Evolutionary conservation across 92 coral and sea anemone species (phyloP), one percentile per base, ranked within the genome.

Genomic region (Palythoa caribaeorum): DNA sequence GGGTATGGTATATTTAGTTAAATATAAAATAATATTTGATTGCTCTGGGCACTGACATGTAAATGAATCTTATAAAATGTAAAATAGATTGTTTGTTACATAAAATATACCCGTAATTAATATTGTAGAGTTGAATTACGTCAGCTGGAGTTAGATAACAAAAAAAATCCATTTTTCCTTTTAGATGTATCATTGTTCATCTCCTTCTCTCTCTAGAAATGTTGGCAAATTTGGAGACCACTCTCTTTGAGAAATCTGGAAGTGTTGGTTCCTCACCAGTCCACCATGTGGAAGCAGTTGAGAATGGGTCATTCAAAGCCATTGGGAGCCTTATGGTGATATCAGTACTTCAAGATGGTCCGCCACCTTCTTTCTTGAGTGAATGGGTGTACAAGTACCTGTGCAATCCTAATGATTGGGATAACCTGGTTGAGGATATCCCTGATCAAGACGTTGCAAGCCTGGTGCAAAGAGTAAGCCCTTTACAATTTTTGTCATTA

Each of bases 301-400:
- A 75, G 62, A 75, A 75, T 75, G 79, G 79, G 79, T 48, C 79
- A 13, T 77, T 53, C 81, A 52, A 53, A 52, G 81, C 66, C 65
- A 77, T 52, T 77, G 66, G 63, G 66, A 77, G 81, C 66, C 81
- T 77, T 77, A 77, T 77, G 81, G 81, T 77, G 81, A 77, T 77
- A 53, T 20, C 81, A 77, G 40, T 77, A 77, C 81, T 77, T 77
- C 81, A 77, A 53, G 80, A 76, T 50, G 80, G 80, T 76, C 80
- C 80, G 17, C 80, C 80, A 21, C 80, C 80, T 51, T 76, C 80
- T 16, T 72, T 72, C 77, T 72, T 72, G 78, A 44, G 50, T 73
- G 39, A 73, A 44, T 73, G 78, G 78, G 39, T 15, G 78, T 51
- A 73, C 80, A 73, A 73, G 39, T 72, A 73, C 36, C 55, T 73